Evolutionary conservation across 2,888 invertebrate species (phyloP).

Genomic region (Clanis bilineata): DNA sequence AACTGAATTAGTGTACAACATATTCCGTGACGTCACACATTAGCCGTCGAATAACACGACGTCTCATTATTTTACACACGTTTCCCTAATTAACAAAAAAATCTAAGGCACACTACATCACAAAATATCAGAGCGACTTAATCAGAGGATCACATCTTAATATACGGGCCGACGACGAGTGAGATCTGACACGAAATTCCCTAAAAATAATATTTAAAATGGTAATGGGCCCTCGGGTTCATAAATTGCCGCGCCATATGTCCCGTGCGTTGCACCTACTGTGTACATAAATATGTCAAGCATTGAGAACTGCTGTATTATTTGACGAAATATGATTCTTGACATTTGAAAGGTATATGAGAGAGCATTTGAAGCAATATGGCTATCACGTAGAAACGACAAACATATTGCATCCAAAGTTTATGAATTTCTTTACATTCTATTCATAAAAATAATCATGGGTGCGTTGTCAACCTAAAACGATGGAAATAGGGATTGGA

Average conservation of each 20-base stretch:
- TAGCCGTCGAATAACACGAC: neutral
- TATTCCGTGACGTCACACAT: neutral
- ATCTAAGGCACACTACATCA: conserved; percentile 56
- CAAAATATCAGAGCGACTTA: conserved; percentile 71
- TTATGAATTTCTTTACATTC: too few relatives aligned
- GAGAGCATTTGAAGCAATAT: neutral
- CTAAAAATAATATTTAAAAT: conserved; percentile 83
- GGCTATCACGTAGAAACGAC: neutral
- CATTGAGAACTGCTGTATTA: conserved; percentile 69
- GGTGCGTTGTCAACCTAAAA: too few relatives aligned
- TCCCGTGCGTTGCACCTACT: conserved; percentile 77
- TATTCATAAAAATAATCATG: too few relatives aligned
- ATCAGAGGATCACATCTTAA: conserved; percentile 81
- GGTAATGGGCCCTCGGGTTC: conserved; percentile 79
- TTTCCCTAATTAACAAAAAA: conserved; percentile 76
- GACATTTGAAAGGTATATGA: conserved; percentile 44
- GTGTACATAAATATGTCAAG: conserved; percentile 82
- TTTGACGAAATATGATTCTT: conserved; percentile 50
- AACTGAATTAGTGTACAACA: too few relatives aligned
- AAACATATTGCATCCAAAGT: too few relatives aligned
- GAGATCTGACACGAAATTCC: conserved; percentile 83
- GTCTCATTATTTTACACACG: conserved; percentile 23
- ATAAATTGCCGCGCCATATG: conserved; percentile 82
- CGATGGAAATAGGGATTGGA: too few relatives aligned
- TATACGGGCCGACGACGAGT: conserved; percentile 76